Conservation (phyloP, 2,797 vertebrate genomes). For the Syndactyla subalaris region DNA sequence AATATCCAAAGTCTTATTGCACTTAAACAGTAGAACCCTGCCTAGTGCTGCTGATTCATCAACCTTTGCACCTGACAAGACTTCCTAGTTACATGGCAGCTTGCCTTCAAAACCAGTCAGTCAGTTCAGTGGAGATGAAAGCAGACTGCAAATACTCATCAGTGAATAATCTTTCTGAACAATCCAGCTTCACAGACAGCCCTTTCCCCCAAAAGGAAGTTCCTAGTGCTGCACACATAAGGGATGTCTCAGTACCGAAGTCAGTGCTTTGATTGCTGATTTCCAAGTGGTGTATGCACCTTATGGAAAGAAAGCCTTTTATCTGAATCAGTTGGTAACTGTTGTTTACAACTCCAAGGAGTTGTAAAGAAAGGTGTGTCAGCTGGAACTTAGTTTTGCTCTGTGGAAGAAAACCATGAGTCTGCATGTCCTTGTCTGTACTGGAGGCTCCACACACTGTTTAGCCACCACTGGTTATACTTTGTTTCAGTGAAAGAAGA, state of each 20-base stretch:
- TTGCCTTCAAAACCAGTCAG: neutral
- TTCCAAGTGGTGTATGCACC: neutral
- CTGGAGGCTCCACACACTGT: neutral
- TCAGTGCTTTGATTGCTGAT: neutral
- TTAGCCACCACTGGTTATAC: neutral
- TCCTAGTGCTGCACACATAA: neutral
- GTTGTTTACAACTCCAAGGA: neutral
- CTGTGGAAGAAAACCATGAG: neutral
- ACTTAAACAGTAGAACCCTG: neutral
- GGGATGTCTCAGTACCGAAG: neutral
- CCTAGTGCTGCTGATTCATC: neutral
- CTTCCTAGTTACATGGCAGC: neutral
- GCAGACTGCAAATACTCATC: neutral
- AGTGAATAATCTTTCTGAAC: neutral
- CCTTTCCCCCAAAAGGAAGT: neutral
- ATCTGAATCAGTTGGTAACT: neutral
- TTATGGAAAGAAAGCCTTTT: neutral
- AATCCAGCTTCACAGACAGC: neutral
- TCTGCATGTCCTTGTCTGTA: neutral
- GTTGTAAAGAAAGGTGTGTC: conserved; percentile 10
- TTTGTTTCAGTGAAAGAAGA: conserved; percentile 45
- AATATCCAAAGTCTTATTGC: neutral
- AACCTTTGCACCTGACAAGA: neutral
- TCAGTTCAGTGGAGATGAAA: neutral
- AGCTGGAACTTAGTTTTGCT: neutral